A percentile compares a stretch with the other conserved stretches of the same genome.
phyloP scores from a whole-genome alignment of 2,113 vertebrate genomes.

The Crypturellus undulatus region DNA sequence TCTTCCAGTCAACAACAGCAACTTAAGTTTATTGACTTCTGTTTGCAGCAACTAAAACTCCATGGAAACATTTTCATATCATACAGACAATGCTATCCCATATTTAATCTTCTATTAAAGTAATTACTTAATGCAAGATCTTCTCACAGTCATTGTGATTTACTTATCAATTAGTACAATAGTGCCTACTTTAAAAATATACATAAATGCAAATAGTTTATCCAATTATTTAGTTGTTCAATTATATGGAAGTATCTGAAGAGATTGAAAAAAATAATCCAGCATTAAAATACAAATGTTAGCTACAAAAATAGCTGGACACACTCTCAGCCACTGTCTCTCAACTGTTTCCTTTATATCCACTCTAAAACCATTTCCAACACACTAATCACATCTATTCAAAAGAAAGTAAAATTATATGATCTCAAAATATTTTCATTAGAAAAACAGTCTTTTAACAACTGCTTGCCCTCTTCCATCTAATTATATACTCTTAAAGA shows the following conservation, averaged over 20 bases:
- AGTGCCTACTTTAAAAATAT: slow-evolving; percentile 16
- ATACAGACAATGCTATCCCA: slow-evolving; percentile 61
- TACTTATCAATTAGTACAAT: slow-evolving; percentile 35
- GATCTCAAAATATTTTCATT: slow-evolving; percentile 62
- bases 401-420: slow-evolving; percentile 57
- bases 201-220: background rate
- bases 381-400: slow-evolving; percentile 49
- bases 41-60: slow-evolving; percentile 65
- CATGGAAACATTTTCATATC: slow-evolving; percentile 51
- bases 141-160: slow-evolving; percentile 33
- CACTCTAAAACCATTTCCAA: slow-evolving; percentile 41
- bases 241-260: slow-evolving; percentile 1
- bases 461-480: slow-evolving; percentile 48
- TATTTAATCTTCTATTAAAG: slow-evolving; percentile 18
- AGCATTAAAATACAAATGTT: background rate
- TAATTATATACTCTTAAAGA: slow-evolving; percentile 58
- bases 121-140: slow-evolving; percentile 24
- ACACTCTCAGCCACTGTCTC: slow-evolving; percentile 42
- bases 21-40: slow-evolving; percentile 65
- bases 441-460: slow-evolving; percentile 46
- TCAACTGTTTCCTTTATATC: slow-evolving; percentile 50
- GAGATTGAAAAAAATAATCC: slow-evolving; percentile 1
- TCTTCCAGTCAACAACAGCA: slow-evolving; percentile 41
- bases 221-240: background rate
- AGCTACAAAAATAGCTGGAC: slow-evolving; percentile 51